Evolutionary conservation across 2,113 vertebrate species (phyloP), one percentile per base, ranked within the genome.

Genomic region (Rhegmatorhina hoffmannsi): DNA sequence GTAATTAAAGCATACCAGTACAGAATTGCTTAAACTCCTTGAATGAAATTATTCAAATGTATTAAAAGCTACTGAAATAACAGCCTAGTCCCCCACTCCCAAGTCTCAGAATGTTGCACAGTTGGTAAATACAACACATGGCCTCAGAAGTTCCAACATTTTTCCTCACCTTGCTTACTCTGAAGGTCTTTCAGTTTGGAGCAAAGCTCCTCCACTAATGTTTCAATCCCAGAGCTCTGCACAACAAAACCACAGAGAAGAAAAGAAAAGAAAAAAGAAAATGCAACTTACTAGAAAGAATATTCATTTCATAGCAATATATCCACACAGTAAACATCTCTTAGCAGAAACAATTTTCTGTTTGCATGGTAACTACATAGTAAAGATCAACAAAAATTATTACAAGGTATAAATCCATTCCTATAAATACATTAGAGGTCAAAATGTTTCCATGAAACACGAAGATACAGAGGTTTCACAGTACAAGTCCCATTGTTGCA

Each of bases 151-250:
- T 40, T 62, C 26, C 25, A 90, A 84, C 21, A 20, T 24, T 52
- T 67, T 78, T 50, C 44, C 98, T 97, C 94, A 99, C 99, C 99
- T 99, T 99, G 99, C 97, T 99, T 98, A 94, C 98, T 99, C 98
- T 99, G 99, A 97, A 99, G 98, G 97, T 99, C 99, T 97, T 99
- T 99, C 93, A 99, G 98, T 96, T 99, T 99, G 97, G 98, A 99
- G 98, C 99, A 99, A 96, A 99, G 99, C 98, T 99, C 99, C 97
- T 99, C 99, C 97, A 99, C 99, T 96, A 99, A 97, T 11, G 98
- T 99, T 98, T 99, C 99, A 89, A 99, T 99, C 76, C 99, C 99
- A 97, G 99, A 99, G 98, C 99, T 99, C 99, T 99, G 98, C 17
- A 67, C 15, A 96, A 89, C 13, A 95, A 66, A 95, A 78, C 1